Evolutionary conservation across 1,140 invertebrate species (phyloP).

Genomic region (Myzus persicae): DNA sequence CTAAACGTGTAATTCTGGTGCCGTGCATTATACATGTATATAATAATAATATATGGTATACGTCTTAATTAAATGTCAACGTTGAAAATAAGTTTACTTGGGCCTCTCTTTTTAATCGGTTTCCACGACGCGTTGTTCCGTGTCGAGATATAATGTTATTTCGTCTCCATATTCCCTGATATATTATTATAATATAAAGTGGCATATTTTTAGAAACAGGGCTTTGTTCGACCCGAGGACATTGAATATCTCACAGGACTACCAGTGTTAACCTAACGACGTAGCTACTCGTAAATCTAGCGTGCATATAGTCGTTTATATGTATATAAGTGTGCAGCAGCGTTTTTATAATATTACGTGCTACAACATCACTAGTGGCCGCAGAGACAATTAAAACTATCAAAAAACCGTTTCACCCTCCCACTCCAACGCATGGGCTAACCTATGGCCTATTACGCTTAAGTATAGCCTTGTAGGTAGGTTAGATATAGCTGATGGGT

Average conservation of each 20-base stretch:
- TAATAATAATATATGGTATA: background rate
- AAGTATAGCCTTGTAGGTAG: background rate
- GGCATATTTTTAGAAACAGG: background rate
- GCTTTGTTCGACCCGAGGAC: background rate
- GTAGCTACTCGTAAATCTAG: background rate
- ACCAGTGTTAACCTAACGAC: conserved; percentile 20
- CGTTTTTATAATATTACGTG: background rate
- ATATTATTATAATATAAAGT: background rate
- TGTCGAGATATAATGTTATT: background rate
- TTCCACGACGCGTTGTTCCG: background rate
- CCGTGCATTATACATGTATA: background rate
- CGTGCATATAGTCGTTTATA: background rate
- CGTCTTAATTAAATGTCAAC: conserved; percentile 21
- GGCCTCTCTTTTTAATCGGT: background rate
- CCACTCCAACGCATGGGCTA: background rate
- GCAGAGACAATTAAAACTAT: background rate
- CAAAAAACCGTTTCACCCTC: background rate
- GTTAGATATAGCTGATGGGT: background rate
- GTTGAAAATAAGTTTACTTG: background rate
- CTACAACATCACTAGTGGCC: background rate
- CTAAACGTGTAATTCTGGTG: background rate
- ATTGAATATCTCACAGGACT: background rate
- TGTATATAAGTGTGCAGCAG: background rate
- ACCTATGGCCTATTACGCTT: background rate
- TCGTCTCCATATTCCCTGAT: background rate